Evolutionary conservation across 2,113 vertebrate species (phyloP).

Genomic region (Copsychus sechellarum): DNA sequence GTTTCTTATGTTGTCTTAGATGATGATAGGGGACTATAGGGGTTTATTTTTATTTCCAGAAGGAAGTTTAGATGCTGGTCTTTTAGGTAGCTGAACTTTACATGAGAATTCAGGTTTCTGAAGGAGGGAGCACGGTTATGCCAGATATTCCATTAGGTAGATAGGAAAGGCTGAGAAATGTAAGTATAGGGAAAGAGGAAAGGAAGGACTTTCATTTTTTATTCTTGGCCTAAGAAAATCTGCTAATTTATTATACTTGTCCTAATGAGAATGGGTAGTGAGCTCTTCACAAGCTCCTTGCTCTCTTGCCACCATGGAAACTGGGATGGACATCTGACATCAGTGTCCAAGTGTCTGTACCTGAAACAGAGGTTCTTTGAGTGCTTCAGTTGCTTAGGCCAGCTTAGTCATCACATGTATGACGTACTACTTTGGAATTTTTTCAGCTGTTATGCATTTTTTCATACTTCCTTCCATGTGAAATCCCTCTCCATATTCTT

Average conservation of each 20-base stretch:
- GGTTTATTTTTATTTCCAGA: neutral
- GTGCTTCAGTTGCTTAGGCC: neutral
- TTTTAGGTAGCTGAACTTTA: neutral
- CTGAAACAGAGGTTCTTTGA: neutral
- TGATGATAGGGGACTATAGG: too few species aligned
- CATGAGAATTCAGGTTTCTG: neutral
- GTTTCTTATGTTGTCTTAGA: neutral
- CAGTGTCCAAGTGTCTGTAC: rapidly evolving
- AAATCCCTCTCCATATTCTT: neutral
- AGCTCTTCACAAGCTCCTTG: neutral
- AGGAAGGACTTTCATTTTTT: neutral
- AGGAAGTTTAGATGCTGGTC: neutral
- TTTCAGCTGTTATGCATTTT: neutral
- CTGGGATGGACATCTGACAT: neutral
- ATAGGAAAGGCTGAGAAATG: neutral
- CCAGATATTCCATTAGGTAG: neutral
- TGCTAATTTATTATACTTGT: neutral
- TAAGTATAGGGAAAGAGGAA: neutral
- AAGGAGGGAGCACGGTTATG: neutral
- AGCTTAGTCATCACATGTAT: neutral
- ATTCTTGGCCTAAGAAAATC: neutral
- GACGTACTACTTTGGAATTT: neutral
- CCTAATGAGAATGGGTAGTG: neutral
- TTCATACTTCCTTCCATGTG: neutral
- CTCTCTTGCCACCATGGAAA: neutral